Evolutionary conservation across 1,140 invertebrate species (phyloP), one percentile per base, ranked within the genome.

Genomic region (Sminthurinus signatus): DNA sequence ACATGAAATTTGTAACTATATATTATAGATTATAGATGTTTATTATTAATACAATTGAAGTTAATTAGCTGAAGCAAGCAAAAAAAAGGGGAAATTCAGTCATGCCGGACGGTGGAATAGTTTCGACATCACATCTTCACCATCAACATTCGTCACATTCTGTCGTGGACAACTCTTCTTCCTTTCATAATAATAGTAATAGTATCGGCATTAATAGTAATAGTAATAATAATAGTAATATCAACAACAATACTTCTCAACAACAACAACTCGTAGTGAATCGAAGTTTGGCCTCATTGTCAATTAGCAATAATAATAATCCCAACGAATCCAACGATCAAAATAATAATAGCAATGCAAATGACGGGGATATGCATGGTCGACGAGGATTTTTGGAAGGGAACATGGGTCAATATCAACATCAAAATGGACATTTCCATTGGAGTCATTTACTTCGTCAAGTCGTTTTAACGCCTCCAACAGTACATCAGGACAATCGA

Each of bases 361-460:
- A 55, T 29, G 57, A 60, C 4, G 57, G 48, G 1, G 60, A 54
- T 46, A 32, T 25, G 19, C 25, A 52, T 12, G 48, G 48, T 2
- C 19, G 60, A 29, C 31, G 70, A 48, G 67, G 69, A 52, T 59
- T 68, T 48, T 69, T 72, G 42, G 70, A 69, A 60, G 70, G 69
- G 42, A 71, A 68, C n/a, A n/a, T n/a, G n/a, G n/a, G n/a, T n/a
- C n/a, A n/a, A n/a, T n/a, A n/a, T n/a, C n/a, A n/a, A n/a, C n/a
- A n/a, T 31, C 62, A 64, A 54, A 69, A 67, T 62, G 70, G 70
- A n/a, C 62, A 65, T 23, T 67, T 64, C 19, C 70, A 72, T 42
- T 72, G 70, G 70, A 69, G 67, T 44, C 67, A 65, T 29, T 65
- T 72, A 17, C 62, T 69, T 25, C 31, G 70, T 21, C 67, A 69